Evolutionary conservation across 2,888 invertebrate species (phyloP).

Genomic region (Bugula neritina): DNA sequence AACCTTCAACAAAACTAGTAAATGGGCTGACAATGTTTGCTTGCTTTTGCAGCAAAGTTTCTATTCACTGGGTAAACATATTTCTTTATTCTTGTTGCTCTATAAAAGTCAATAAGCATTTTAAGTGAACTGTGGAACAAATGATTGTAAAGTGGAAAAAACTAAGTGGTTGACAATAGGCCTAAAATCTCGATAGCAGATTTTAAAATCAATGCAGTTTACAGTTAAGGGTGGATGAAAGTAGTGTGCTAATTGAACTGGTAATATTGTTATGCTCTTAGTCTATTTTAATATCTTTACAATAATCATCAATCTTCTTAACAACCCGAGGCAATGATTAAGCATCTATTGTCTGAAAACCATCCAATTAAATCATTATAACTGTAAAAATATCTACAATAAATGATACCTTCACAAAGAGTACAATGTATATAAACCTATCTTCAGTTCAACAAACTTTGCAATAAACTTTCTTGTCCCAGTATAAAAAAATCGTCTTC

Average conservation of each 20-base stretch:
- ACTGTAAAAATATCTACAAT: too few species aligned
- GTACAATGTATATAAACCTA: too few species aligned
- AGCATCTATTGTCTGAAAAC: background rate
- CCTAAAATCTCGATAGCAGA: background rate
- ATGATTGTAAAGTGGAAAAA: background rate
- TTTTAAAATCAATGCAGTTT: background rate
- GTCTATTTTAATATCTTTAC: background rate
- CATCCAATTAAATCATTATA: background rate
- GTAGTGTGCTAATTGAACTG: background rate
- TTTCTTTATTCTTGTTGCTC: background rate
- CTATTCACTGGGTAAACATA: background rate
- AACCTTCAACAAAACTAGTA: background rate
- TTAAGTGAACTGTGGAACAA: background rate
- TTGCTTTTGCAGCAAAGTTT: background rate
- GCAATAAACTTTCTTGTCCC: too few species aligned
- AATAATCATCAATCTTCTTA: background rate
- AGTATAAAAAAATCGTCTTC: too few species aligned
- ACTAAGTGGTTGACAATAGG: background rate
- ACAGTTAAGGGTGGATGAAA: background rate
- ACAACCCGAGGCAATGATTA: background rate
- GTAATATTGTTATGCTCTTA: background rate
- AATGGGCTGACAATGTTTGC: slow-evolving; percentile 3
- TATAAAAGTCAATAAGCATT: slow-evolving; percentile 12
- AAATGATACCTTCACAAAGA: too few species aligned
- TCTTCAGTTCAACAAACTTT: too few species aligned